phyloP scores from a whole-genome alignment of 2,888 invertebrate genomes.

The Pheosia tremula region DNA sequence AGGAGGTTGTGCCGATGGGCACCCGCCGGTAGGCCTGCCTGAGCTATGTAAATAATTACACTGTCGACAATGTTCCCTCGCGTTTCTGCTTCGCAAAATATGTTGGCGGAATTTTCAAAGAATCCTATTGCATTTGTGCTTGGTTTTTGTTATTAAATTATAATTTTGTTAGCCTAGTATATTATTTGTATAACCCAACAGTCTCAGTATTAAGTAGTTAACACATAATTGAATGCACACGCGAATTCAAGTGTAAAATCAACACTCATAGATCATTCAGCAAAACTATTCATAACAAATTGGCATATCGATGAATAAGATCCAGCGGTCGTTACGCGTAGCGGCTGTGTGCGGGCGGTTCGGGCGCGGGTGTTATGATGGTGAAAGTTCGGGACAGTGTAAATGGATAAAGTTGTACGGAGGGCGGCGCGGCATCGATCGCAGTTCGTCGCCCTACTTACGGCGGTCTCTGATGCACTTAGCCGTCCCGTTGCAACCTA shows the following conservation, averaged over 20 bases:
- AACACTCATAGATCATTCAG: neutral
- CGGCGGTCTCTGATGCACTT: conserved; percentile 75
- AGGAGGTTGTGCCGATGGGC: conserved; percentile 44
- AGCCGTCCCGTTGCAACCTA: conserved; percentile 63
- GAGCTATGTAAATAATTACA: conserved; percentile 63
- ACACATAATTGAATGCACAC: neutral
- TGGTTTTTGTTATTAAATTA: neutral
- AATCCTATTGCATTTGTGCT: conserved; percentile 37
- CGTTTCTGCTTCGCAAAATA: conserved; percentile 55
- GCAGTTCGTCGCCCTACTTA: conserved; percentile 84
- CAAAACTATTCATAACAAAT: conserved; percentile 4
- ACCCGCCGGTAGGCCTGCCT: conserved; percentile 41
- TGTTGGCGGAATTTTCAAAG: conserved; percentile 43
- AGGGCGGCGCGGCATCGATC: conserved; percentile 79
- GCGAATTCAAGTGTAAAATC: neutral
- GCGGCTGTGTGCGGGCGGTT: conserved; percentile 33
- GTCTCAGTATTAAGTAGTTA: no score
- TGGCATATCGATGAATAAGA: conserved; percentile 20
- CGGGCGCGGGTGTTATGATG: conserved; percentile 67
- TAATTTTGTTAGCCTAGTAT: no score
- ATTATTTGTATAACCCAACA: no score
- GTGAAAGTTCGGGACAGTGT: conserved; percentile 76
- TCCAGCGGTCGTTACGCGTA: conserved; percentile 29
- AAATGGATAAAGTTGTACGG: conserved; percentile 80
- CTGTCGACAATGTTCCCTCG: conserved; percentile 46